Evolutionary conservation across 2,113 vertebrate species (phyloP), one percentile per base, ranked within the genome.

Genomic region (Menura novaehollandiae): DNA sequence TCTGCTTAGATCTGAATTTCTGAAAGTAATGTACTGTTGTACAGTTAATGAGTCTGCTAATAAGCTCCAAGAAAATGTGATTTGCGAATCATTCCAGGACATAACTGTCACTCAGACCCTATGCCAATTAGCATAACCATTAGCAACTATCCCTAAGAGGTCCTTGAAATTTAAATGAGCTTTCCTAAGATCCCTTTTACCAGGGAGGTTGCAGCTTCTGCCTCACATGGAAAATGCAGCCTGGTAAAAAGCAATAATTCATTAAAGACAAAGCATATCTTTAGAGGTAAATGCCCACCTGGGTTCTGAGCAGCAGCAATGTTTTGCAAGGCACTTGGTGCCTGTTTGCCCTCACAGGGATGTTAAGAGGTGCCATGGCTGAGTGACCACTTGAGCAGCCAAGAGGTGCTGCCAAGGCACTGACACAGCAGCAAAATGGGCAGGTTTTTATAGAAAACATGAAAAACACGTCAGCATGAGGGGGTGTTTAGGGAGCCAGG

Each of bases 1-100:
- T 98, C 97, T 98, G 98, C 98, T 98, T 98, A 98, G 97, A 98
- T 98, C 95, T 97, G 98, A 98, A 97, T 98, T 98, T 98, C 96
- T 96, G 97, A 97, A 97, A 97, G 97, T 97, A 98, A 98, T 98
- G 97, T 98, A 98, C 97, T 98, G 97, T 97, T 98, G 97, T 98
- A 98, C 93, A 56, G 93, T 98, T 98, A 98, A 98, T 98, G 97
- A 98, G 96, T 96, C 96, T 94, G 92, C 96, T 98, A 98, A 98
- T 98, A 98, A 97, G 96, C 97, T 97, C 95, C 97, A 97, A 95
- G 97, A 98, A 98, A 97, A 98, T 97, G 97, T 85, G 92, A 97
- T 98, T 98, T 98, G 95, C 63, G 97, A 98, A 97, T 97, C 96
- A 98, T 97, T 97, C 96, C 76, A 30, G 78, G 96, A 96, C 93